These are phyloP conservation scores for Drosophila jambulina DNA, from an alignment of 1,140 invertebrate species.

Conservation along the genomic window DNA sequence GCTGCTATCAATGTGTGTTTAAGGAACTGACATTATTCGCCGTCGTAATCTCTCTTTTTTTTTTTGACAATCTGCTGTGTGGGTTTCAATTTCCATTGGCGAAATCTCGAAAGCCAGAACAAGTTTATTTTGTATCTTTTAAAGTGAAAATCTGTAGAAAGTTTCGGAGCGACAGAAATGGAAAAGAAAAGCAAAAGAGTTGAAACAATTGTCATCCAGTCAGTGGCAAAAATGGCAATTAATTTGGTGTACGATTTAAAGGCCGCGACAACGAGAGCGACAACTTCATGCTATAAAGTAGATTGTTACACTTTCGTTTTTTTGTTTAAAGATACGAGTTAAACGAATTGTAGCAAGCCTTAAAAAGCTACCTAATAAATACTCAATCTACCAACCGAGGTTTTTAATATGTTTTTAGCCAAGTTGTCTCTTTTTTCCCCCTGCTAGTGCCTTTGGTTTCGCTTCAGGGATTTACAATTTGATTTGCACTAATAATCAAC, in stretches of 20 bases:
- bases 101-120: conserved; percentile 55
- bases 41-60: conserved; percentile 22
- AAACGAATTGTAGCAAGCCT: not conserved
- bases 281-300: conserved; percentile 30
- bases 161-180: conserved; percentile 18
- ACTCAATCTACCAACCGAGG: not conserved
- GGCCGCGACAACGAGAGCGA: conserved; percentile 18
- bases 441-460: conserved; percentile 13
- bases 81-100: conserved; percentile 60
- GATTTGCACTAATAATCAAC: conserved; percentile 37
- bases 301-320: conserved; percentile 24
- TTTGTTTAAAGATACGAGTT: not conserved
- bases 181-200: conserved; percentile 17
- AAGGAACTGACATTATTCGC: conserved; percentile 33
- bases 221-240: conserved; percentile 62
- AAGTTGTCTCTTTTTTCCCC: conserved; percentile 10
- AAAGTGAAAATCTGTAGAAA: conserved; percentile 63
- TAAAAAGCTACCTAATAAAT: not conserved
- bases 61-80: not conserved
- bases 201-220: conserved; percentile 55
- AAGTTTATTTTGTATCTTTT: conserved; percentile 59
- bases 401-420: conserved; percentile 4
- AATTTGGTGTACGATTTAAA: conserved; percentile 58
- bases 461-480: conserved; percentile 28
- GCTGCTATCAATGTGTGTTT: conserved; percentile 14